Base-by-base conservation (phyloP, 2,113 vertebrate species). In the Cyanoramphus novaezelandiae region DNA sequence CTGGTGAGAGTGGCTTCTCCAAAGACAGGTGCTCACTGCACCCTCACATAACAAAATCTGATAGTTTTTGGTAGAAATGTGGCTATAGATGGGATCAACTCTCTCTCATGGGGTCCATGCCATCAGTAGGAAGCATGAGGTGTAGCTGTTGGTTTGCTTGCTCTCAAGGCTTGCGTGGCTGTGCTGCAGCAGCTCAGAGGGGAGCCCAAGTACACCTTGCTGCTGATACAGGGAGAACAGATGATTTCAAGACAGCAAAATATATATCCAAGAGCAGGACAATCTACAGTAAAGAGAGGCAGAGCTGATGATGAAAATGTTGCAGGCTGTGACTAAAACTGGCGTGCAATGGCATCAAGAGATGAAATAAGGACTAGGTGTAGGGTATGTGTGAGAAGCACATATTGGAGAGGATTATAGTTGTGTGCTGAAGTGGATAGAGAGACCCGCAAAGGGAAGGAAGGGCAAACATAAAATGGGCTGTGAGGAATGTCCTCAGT, bases 361-460 rank as follows among this genome's bases (percentile, higher is more conserved):
- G 31, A 24, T 53, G 79, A 71, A 70, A 63, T 41, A 60, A 85
- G 33, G 27, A 15, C 4, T 15, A 52, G 39, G 49, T 1, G 19
- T 15, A 46, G 20, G 23, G 39, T 64, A 47, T 5, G 10, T 28
- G 17, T 50, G 69, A 27, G 33, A 86, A 87, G 41, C 43, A 64
- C n/a, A 21, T 35, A 37, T 19, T 35, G 37, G 57, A 60, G 59
- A 74, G 6, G 24, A 29, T 59, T 72, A 6, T 9, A 46, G 49
- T 68, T 44, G 29, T 0, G 0, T 72, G 49, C 24, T 1, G 1
- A 52, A 87, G 31, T 6, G 8, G 25, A 46, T 2, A 44, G 37
- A 81, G 41, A 64, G 10, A 31, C 19, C 28, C 29, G 69, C 43
- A 55, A 43, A 86, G 64, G 29, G 41, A 77, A 84, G 33, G 65